A percentile compares a stretch with the other conserved stretches of the same genome.
Evolutionary conservation across 2,888 invertebrate species (phyloP).

Genomic region (Patella pellucida): DNA sequence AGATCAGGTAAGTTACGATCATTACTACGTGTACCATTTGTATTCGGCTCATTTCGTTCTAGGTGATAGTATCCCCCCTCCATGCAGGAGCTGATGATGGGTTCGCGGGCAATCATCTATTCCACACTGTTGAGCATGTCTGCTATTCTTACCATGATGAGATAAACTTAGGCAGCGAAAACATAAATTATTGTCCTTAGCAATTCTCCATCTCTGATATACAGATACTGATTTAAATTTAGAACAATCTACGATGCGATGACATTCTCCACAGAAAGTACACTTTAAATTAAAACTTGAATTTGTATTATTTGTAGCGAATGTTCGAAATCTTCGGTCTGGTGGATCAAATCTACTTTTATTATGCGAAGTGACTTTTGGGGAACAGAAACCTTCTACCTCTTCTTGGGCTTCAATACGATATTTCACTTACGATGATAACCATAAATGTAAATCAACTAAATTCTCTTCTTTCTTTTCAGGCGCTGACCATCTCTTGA

Average conservation of each 20-base stretch:
- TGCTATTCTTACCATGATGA: not conserved
- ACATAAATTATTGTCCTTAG: not conserved
- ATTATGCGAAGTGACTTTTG: not conserved
- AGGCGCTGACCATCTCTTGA: not conserved
- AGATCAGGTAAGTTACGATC: too few relatives aligned
- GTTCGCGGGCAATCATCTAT: not conserved
- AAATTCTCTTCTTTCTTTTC: not conserved
- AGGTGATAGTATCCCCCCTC: not conserved
- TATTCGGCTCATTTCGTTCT: too few relatives aligned
- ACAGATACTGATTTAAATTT: not conserved
- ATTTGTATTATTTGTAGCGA: not conserved
- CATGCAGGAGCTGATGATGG: not conserved
- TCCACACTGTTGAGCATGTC: not conserved
- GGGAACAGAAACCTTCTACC: not conserved
- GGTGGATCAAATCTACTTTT: not conserved
- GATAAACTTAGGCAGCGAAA: not conserved
- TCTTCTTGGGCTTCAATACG: conserved; percentile 1
- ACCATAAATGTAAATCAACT: not conserved
- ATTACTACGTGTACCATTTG: too few relatives aligned
- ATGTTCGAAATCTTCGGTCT: not conserved
- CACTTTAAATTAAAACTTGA: not conserved
- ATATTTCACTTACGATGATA: not conserved
- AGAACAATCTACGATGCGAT: not conserved
- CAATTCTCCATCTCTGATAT: not conserved
- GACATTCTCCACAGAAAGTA: not conserved